Conservation (phyloP, 2,888 invertebrate species). For the Hyposoter dolosus region DNA sequence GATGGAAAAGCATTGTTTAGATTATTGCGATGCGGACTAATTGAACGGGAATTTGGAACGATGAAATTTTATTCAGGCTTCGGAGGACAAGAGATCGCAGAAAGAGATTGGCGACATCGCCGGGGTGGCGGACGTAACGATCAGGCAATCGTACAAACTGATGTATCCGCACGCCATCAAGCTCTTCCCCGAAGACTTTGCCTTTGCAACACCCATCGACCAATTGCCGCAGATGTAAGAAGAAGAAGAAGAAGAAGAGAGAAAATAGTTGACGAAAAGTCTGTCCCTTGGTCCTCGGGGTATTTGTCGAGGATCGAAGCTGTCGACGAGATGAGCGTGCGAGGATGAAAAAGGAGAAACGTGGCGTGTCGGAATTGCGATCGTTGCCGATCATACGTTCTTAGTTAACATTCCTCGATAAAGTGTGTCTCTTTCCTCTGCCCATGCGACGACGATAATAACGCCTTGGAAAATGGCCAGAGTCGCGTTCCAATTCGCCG, state of each 20-base stretch:
- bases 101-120: constrained; percentile 99
- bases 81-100: constrained; percentile 96
- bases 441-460: too few relatives aligned
- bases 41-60: not conserved
- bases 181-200: constrained; percentile 98
- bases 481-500: not conserved
- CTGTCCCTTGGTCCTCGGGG: not conserved
- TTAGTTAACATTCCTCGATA: constrained; percentile 59
- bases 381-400: constrained; percentile 38
- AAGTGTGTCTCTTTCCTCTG: constrained; percentile 16
- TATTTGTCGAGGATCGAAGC: not conserved
- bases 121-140: constrained; percentile 99
- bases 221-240: constrained; percentile 94
- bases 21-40: too few relatives aligned
- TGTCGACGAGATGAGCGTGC: not conserved
- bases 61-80: constrained; percentile 87
- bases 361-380: not conserved
- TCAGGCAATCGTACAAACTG: constrained; percentile 97
- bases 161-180: constrained; percentile 97
- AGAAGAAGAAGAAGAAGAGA: not conserved
- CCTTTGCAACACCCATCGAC: constrained; percentile 97
- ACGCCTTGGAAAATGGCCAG: not conserved
- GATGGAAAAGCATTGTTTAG: too few relatives aligned
- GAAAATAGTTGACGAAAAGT: constrained; percentile 23
- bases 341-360: not conserved